These are phyloP conservation scores for Gymnogyps californianus DNA, from an alignment of 2,113 vertebrate species.

Conservation along the genomic window DNA sequence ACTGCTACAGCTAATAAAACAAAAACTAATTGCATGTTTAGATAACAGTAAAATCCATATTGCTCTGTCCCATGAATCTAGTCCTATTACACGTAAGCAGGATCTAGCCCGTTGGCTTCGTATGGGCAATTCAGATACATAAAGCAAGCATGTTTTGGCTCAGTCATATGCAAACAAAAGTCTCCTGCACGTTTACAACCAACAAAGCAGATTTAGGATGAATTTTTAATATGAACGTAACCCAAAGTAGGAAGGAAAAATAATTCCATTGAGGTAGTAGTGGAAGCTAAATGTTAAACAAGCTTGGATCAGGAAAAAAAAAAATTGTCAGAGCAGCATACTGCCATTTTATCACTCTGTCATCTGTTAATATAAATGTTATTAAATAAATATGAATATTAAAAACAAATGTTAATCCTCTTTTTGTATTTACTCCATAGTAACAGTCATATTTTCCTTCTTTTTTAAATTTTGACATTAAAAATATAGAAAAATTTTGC, in stretches of 20 bases:
- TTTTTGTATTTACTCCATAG: not conserved
- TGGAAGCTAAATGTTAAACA: not conserved
- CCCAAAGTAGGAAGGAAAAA: not conserved
- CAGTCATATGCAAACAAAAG: not conserved
- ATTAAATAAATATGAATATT: not conserved
- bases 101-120: not conserved
- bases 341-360: constrained; percentile 32
- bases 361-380: not conserved
- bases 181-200: not conserved
- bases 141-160: not conserved
- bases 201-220: not conserved
- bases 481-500: not conserved
- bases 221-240: not conserved
- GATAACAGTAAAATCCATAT: not conserved
- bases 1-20: not conserved
- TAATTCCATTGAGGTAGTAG: not conserved
- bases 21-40: not conserved
- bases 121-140: not conserved
- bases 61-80: not conserved
- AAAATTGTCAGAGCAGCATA: not conserved
- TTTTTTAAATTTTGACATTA: not conserved
- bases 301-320: not conserved
- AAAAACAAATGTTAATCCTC: not conserved
- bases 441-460: not conserved
- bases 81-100: not conserved